Evolutionary conservation across 2,797 vertebrate species (phyloP).

Genomic region (Discoglossus pictus): DNA sequence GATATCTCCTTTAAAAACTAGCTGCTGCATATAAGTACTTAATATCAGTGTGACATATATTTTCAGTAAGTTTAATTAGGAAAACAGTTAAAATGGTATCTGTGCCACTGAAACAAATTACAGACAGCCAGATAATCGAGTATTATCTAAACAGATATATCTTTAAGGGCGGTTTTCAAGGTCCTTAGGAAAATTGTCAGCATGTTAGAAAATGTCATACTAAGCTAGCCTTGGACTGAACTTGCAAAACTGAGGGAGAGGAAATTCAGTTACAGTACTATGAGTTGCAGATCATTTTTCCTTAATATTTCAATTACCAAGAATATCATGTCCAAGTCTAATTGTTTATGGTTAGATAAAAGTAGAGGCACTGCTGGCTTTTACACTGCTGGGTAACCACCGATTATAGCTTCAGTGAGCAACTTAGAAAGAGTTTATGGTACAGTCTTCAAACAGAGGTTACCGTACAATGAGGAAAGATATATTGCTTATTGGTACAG

Average conservation of each 20-base stretch:
- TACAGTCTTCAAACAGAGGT: conserved; percentile 9
- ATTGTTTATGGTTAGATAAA: conserved; percentile 51
- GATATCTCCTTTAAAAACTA: too few relatives aligned
- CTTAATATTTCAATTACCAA: conserved; percentile 50
- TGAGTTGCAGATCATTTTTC: conserved; percentile 33
- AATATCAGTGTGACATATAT: too few relatives aligned
- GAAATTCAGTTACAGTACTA: conserved; percentile 36
- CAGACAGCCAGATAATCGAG: background rate
- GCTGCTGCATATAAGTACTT: too few relatives aligned
- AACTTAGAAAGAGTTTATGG: conserved; percentile 22
- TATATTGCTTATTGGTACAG: too few relatives aligned
- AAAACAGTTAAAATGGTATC: too few relatives aligned
- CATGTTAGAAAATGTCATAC: conserved; percentile 28
- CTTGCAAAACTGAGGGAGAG: conserved; percentile 34
- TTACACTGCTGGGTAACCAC: conserved; percentile 42
- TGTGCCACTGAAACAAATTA: too few relatives aligned
- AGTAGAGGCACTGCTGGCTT: conserved; percentile 41
- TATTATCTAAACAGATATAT: background rate
- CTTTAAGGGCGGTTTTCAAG: conserved; percentile 12
- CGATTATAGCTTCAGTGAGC: conserved; percentile 32
- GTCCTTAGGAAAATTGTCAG: conserved; percentile 5
- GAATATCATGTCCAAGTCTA: conserved; percentile 38
- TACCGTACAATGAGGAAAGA: background rate
- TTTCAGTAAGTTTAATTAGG: too few relatives aligned
- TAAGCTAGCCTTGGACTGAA: conserved; percentile 28